Conservation (phyloP, 2,888 invertebrate species). For the Neoitamus cyanurus region DNA sequence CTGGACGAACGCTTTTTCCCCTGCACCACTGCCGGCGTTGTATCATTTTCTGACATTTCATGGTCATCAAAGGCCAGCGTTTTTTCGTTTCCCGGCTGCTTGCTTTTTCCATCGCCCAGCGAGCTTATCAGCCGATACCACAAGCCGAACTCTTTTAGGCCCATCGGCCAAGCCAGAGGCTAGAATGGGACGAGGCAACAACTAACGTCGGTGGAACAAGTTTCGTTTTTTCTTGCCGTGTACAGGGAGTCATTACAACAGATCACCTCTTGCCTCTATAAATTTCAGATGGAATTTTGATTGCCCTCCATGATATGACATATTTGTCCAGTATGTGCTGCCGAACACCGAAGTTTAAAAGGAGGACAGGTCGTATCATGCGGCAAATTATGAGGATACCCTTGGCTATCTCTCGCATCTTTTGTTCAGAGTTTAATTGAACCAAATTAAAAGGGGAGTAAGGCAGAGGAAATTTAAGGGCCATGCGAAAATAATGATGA, state of each 20-base stretch:
- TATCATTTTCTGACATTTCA: conserved; percentile 52
- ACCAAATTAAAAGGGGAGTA: not conserved
- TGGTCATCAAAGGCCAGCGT: conserved; percentile 49
- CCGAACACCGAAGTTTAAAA: not conserved
- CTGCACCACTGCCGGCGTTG: conserved; percentile 30
- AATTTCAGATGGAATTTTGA: conserved; percentile 46
- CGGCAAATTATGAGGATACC: conserved; percentile 15
- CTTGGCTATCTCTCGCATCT: conserved; percentile 22
- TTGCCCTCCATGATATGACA: conserved; percentile 45
- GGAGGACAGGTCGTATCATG: not conserved
- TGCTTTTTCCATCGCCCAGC: conserved; percentile 13
- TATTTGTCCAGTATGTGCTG: conserved; percentile 42
- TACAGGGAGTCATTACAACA: conserved; percentile 9
- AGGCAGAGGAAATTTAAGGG: not conserved
- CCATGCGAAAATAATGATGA: not conserved
- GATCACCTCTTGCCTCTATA: conserved; percentile 36
- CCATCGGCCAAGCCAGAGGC: not conserved
- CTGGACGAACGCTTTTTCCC: conserved; percentile 8
- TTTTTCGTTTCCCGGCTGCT: not conserved
- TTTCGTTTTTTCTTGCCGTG: conserved; percentile 6
- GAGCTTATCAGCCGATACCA: not conserved
- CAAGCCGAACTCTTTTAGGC: not conserved
- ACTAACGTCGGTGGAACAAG: not conserved
- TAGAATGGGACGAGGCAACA: not conserved
- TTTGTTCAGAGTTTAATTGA: conserved; percentile 8